Percentiles rank a stretch among this genome's conserved stretches.
phyloP scores from a whole-genome alignment of 1,140 invertebrate species.

The Drosophila ambigua region DNA sequence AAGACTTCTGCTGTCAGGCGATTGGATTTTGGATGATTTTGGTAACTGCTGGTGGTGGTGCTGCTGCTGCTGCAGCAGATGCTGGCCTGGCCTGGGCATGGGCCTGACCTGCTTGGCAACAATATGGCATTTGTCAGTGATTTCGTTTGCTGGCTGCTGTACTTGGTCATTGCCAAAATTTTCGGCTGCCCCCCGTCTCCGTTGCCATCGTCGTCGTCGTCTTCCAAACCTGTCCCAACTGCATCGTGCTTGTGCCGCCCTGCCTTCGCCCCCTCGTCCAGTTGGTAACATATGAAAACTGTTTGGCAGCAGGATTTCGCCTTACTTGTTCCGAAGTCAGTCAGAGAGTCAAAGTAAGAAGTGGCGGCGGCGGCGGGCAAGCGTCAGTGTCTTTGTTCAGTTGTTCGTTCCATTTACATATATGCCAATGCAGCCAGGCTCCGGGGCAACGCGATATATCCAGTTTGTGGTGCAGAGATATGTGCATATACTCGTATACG shows the following conservation, averaged over 20 bases:
- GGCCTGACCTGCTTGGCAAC: slow-evolving; percentile 51
- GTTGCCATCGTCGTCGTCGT: slow-evolving; percentile 15
- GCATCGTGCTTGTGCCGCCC: slow-evolving; percentile 65
- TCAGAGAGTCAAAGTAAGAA: slow-evolving; percentile 35
- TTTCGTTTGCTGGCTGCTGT: slow-evolving; percentile 57
- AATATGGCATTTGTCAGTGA: slow-evolving; percentile 68
- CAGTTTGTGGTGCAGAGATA: slow-evolving; percentile 40
- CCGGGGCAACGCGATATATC: slow-evolving; percentile 28
- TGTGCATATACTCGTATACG: slow-evolving; percentile 6
- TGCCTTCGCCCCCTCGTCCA: slow-evolving; percentile 29
- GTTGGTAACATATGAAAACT: slow-evolving; percentile 59
- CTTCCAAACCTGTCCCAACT: slow-evolving; percentile 74
- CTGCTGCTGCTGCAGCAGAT: slow-evolving; percentile 14
- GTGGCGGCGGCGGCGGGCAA: slow-evolving; percentile 18
- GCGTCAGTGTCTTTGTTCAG: slow-evolving; percentile 71
- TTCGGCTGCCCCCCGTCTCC: slow-evolving; percentile 28
- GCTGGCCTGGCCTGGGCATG: slow-evolving; percentile 14
- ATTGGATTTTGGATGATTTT: slow-evolving; percentile 21
- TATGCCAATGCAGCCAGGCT: slow-evolving; percentile 46
- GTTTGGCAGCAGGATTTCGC: slow-evolving; percentile 74
- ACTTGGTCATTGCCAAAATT: slow-evolving; percentile 75
- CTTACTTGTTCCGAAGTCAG: slow-evolving; percentile 67
- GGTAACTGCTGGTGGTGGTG: neutral
- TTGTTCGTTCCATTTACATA: slow-evolving; percentile 73
- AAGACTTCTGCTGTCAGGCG: slow-evolving; percentile 18